Evolutionary conservation across 1,140 invertebrate species (phyloP), one percentile per base, ranked within the genome.

Genomic region (Pseudomyrmex sp.): DNA sequence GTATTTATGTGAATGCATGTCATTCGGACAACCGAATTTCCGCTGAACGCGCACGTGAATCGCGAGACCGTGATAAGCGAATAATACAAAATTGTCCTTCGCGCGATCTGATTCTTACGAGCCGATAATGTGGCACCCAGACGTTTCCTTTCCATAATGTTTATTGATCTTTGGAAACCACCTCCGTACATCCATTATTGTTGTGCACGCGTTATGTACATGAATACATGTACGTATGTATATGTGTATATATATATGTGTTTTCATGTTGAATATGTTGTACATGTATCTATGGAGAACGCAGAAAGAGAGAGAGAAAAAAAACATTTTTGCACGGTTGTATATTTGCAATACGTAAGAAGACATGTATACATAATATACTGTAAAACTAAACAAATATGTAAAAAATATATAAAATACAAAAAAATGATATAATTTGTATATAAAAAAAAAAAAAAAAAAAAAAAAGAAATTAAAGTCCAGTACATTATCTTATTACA

Each of bases 1-100:
- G 54, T 52, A 56, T 72, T 68, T 73, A 70, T 86, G 72, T 23
- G 61, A 72, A 85, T 82, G 52, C 61, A n/a, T 73, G 61, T 46
- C 44, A 75, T n/a, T 20, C 20, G 15, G n/a, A 20, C 56, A 23
- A 13, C 13, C 50, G 44, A 48, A 69, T 68, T 58, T 48, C 52
- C 52, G 35, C 12, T 20, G n/a, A 52, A 18, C 0, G n/a, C 1
- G 44, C 9, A 13, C 2, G 12, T 13, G 9, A 62, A n/a, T 44
- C 15, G 46, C n/a, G 20, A 35, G 35, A 18, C n/a, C 50, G 26
- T 5, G 50, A 77, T 20, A 44, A 54, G 18, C n/a, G 44, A 62
- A 62, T 26, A 23, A 62, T 62, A 15, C 44, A 15, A 15, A n/a
- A 50, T 26, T 7, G 20, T 73, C 1, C 13, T 23, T 58, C 13